Base-by-base conservation (phyloP, 1,140 invertebrate genomes). In the Fopius arisanus region DNA sequence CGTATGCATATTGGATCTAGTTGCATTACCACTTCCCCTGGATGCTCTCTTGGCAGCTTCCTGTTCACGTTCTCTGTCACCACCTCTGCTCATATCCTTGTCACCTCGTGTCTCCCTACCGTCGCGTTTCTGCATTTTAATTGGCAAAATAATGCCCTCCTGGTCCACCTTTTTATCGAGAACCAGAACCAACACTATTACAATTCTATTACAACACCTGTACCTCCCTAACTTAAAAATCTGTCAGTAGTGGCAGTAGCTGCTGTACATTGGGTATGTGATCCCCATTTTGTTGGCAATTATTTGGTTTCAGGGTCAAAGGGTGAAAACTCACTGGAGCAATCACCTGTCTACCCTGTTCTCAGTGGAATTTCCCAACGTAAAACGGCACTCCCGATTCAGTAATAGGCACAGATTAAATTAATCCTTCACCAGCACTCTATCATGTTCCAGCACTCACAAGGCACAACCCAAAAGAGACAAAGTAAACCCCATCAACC, bases 1-100 rank as follows among this genome's bases (percentile, higher is more conserved):
- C 82, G 91, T 90, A 89, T 94, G 93, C 89, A 93, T 92, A 82
- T 91, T 92, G 88, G 90, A 90, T 86, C 90, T 89, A 79, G 87
- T 83, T 73, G 87, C 86, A 72, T 87, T 90, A 74, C 88, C 86
- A 83, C 89, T 89, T 77, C 85, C 87, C 83, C 84, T 83, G 81
- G 84, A 88, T 78, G 74, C 77, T 72, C 82, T 81, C 66, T 86
- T 84, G 28, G 77, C 74, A 67, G 82, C 79, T 73, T 87, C 84
- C 75, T 84, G 83, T 12, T 84, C 82, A 28, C 74, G 43, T 23
- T 83, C 81, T 29, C 83, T 80, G 40, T 86, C 82, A 7, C 77
- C 73, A 67, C 75, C 75, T 31, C 82, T 78, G 26, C 78, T 78
- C 59, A 80, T 77, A 69, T 87, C 83, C 80, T 85, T 86, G 40